phyloP scores from a whole-genome alignment of 1,140 invertebrate species.

The Octopus bimaculoides region DNA sequence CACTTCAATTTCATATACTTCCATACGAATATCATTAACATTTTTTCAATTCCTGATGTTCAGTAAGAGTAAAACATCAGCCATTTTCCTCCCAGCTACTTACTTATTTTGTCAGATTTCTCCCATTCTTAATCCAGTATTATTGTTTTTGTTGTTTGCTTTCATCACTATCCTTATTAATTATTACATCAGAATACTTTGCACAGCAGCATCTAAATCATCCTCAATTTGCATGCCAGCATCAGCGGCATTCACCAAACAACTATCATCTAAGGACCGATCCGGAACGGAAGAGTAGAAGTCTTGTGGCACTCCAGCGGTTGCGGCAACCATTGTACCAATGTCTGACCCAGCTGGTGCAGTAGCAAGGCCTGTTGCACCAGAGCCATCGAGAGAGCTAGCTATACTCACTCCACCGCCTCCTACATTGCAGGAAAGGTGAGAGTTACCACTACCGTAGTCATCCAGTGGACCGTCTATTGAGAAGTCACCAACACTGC shows the following conservation, averaged over 20 bases:
- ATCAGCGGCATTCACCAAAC: background rate
- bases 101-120: no score
- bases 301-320: background rate
- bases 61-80: no score
- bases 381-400: background rate
- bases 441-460: background rate
- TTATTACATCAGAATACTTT: slow-evolving; percentile 44
- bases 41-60: no score
- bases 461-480: slow-evolving; percentile 18
- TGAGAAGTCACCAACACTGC: background rate
- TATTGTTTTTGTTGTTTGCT: no score
- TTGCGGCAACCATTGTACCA: background rate
- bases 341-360: background rate
- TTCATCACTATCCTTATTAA: no score
- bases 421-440: slow-evolving; percentile 8
- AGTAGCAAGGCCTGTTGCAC: background rate
- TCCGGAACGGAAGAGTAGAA: background rate
- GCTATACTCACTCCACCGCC: slow-evolving; percentile 2
- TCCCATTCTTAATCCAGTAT: no score
- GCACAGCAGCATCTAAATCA: slow-evolving; percentile 45
- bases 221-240: slow-evolving; percentile 22
- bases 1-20: no score
- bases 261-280: slow-evolving; percentile 1
- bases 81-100: no score
- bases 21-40: no score